Evolutionary conservation across 1,140 invertebrate species (phyloP).

Genomic region (Reticulitermes speratus): DNA sequence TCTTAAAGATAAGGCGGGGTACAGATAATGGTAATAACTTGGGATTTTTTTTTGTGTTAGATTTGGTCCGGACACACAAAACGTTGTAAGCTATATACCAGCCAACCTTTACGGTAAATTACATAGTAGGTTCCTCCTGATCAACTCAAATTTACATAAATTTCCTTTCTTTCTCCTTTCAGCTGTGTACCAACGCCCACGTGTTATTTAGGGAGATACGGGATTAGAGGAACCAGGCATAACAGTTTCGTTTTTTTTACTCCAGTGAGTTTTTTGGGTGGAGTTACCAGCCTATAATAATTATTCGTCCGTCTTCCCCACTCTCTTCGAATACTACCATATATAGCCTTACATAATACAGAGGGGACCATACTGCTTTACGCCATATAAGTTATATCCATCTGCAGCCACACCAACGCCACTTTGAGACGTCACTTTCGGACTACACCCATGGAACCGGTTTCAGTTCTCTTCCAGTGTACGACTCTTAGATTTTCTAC

Average conservation of each 20-base stretch:
- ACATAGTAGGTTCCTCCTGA: constrained; percentile 24
- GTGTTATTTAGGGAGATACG: neutral
- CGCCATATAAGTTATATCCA: constrained; percentile 29
- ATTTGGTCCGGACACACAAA: neutral
- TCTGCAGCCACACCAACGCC: constrained; percentile 39
- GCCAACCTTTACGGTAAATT: constrained; percentile 29
- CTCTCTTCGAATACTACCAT: constrained; percentile 28
- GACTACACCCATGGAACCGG: constrained; percentile 34
- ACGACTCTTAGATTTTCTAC: constrained; percentile 20
- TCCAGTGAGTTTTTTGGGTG: constrained; percentile 30
- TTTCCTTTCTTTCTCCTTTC: constrained; percentile 31
- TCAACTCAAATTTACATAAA: constrained; percentile 38
- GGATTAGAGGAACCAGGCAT: neutral
- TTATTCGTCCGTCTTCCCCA: constrained; percentile 22
- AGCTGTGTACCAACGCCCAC: constrained; percentile 18
- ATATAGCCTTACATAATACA: constrained; percentile 32
- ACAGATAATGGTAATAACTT: neutral
- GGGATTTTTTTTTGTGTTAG: neutral
- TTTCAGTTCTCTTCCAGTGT: constrained; percentile 12
- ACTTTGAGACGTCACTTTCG: constrained; percentile 39
- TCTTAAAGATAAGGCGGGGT: no score
- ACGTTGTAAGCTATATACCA: neutral
- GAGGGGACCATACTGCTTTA: constrained; percentile 7
- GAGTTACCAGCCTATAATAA: constrained; percentile 29
- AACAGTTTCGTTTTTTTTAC: neutral